phyloP scores from a whole-genome alignment of 2,888 invertebrate species.

The Prenolepis imparis region DNA sequence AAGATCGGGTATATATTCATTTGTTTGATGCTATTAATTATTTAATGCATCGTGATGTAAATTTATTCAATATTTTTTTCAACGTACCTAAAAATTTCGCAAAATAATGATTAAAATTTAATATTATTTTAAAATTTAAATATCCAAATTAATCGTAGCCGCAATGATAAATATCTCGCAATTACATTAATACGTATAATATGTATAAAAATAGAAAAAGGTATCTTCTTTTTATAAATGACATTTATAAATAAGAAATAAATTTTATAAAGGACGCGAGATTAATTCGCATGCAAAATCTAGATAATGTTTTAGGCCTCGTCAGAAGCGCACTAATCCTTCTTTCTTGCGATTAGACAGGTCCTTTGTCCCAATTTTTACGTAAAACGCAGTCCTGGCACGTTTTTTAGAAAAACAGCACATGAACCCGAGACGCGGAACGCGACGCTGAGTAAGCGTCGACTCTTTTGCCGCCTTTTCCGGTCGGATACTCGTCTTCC shows the following conservation, averaged over 20 bases:
- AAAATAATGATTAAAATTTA: slow-evolving; percentile 5
- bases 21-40: slow-evolving; percentile 3
- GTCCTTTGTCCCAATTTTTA: slow-evolving; percentile 55
- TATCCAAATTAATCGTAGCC: background rate
- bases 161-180: slow-evolving; percentile 11
- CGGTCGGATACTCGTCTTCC: slow-evolving; percentile 76
- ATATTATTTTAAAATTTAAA: slow-evolving; percentile 23
- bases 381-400: slow-evolving; percentile 53
- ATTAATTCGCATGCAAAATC: slow-evolving; percentile 12
- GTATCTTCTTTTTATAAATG: background rate
- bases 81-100: background rate
- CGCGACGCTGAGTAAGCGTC: slow-evolving; percentile 74
- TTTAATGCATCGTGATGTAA: background rate
- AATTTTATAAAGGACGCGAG: slow-evolving; percentile 19
- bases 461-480: slow-evolving; percentile 68
- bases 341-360: slow-evolving; percentile 46
- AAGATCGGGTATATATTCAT: background rate
- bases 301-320: slow-evolving; percentile 29
- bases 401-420: slow-evolving; percentile 45
- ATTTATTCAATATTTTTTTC: slow-evolving; percentile 16
- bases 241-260: slow-evolving; percentile 26
- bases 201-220: background rate
- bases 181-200: background rate
- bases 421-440: slow-evolving; percentile 47
- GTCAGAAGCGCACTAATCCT: background rate